Evolutionary conservation across 2,888 invertebrate genomes (phyloP).

Genomic region (Eupeodes latifasciatus): DNA sequence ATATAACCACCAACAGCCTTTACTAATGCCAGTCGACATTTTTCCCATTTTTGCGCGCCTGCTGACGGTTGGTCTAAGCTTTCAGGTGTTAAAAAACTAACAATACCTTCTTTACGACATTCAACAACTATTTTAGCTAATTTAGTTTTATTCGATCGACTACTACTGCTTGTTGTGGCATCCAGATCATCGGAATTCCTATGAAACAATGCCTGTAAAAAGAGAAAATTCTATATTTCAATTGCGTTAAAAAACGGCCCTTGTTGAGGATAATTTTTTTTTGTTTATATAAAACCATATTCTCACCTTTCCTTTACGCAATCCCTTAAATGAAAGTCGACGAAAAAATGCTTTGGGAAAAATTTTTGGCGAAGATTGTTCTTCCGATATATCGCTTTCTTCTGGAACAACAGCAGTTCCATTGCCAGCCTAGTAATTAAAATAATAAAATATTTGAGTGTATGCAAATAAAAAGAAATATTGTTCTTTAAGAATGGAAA

Average conservation of each 20-base stretch:
- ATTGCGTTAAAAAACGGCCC: conserved; percentile 72
- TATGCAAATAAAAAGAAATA: too few relatives aligned
- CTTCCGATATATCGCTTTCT: conserved; percentile 90
- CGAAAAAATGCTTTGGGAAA: conserved; percentile 93
- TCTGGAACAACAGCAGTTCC: conserved; percentile 84
- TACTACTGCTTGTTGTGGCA: conserved; percentile 90
- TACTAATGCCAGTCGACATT: conserved; percentile 94
- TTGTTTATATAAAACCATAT: not conserved
- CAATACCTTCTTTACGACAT: conserved; percentile 96
- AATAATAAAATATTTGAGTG: conserved; percentile 22
- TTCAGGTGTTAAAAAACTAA: conserved; percentile 96
- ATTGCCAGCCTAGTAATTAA: conserved; percentile 79
- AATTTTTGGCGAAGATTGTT: conserved; percentile 91
- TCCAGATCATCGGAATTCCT: conserved; percentile 89
- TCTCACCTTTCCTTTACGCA: conserved; percentile 91
- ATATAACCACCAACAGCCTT: conserved; percentile 96
- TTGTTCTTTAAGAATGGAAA: too few relatives aligned
- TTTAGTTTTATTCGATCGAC: conserved; percentile 92
- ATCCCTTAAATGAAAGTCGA: conserved; percentile 94
- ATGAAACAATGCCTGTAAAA: conserved; percentile 90
- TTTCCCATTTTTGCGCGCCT: conserved; percentile 96
- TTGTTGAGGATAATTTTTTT: conserved; percentile 22
- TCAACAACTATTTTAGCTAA: conserved; percentile 96
- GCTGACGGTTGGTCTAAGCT: conserved; percentile 91
- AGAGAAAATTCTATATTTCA: conserved; percentile 82